A percentile compares a stretch with the other conserved stretches of the same genome.
Conservation (phyloP, 1,140 invertebrate genomes). For the Ceratina japonica region DNA sequence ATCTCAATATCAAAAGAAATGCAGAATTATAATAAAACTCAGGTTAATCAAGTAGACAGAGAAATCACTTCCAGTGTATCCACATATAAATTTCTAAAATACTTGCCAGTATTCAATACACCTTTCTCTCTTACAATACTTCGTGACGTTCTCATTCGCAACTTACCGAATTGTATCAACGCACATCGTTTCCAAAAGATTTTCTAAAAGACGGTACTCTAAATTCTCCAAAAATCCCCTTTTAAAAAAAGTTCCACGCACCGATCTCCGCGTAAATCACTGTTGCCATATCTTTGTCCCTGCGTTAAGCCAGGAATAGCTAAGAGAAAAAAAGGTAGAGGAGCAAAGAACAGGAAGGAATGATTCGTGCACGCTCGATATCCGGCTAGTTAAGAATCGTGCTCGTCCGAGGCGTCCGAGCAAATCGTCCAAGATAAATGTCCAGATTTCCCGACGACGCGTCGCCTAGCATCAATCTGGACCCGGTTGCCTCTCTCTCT, state of each 20-base stretch:
- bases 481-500: neutral
- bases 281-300: neutral
- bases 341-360: constrained; percentile 39
- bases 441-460: constrained; percentile 66
- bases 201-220: no score
- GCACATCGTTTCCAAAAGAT: no score
- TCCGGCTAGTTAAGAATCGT: constrained; percentile 37
- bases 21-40: no score
- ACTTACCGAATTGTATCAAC: no score
- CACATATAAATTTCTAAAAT: no score
- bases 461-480: constrained; percentile 47
- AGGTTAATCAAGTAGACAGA: no score
- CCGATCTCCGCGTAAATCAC: constrained; percentile 19
- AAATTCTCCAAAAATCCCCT: neutral
- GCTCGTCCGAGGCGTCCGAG: constrained; percentile 52
- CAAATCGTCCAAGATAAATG: constrained; percentile 76
- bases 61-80: no score
- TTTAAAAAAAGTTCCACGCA: neutral
- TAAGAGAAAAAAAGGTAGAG: neutral
- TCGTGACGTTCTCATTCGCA: no score
- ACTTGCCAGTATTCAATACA: no score
- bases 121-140: no score
- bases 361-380: constrained; percentile 17
- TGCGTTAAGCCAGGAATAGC: constrained; percentile 1
- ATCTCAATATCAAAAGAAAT: no score